Evolutionary conservation across 2,888 invertebrate species (phyloP).

Genomic region (Mythimna albipuncta): DNA sequence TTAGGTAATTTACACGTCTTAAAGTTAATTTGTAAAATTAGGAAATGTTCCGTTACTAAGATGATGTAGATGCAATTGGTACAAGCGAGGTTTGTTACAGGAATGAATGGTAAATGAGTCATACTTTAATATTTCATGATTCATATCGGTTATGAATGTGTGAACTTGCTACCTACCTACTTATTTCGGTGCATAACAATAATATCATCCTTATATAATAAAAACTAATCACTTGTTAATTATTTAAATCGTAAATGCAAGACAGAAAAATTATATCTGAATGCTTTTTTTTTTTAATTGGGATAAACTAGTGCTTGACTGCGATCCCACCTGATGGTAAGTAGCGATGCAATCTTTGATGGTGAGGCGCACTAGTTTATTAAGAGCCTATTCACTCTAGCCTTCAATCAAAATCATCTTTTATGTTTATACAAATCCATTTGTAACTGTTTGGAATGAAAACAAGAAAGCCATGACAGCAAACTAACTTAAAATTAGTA

Average conservation of each 20-base stretch:
- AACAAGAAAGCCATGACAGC: conserved; percentile 33
- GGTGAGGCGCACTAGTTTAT: too few relatives aligned
- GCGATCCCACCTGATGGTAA: too few relatives aligned
- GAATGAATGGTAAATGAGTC: conserved; percentile 7
- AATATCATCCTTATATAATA: conserved; percentile 13
- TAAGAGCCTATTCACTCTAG: too few relatives aligned
- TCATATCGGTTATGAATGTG: conserved; percentile 10
- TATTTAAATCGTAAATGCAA: not conserved
- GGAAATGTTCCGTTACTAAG: not conserved
- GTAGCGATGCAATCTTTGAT: too few relatives aligned
- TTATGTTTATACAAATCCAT: not conserved
- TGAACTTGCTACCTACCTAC: conserved; percentile 5
- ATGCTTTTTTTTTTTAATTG: too few relatives aligned
- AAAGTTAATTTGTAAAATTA: conserved; percentile 21
- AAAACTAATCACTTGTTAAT: not conserved
- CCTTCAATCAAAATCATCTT: too few relatives aligned
- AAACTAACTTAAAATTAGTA: conserved; percentile 2
- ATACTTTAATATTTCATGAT: conserved; percentile 11
- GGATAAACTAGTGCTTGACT: too few relatives aligned
- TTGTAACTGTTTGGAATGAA: not conserved
- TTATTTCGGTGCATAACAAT: conserved; percentile 19
- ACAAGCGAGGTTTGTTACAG: not conserved
- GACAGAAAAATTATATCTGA: not conserved
- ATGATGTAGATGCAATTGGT: not conserved
- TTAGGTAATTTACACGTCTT: conserved; percentile 46